Evolutionary conservation across 1,140 invertebrate genomes (phyloP).

Genomic region (Bombus soroeensis): DNA sequence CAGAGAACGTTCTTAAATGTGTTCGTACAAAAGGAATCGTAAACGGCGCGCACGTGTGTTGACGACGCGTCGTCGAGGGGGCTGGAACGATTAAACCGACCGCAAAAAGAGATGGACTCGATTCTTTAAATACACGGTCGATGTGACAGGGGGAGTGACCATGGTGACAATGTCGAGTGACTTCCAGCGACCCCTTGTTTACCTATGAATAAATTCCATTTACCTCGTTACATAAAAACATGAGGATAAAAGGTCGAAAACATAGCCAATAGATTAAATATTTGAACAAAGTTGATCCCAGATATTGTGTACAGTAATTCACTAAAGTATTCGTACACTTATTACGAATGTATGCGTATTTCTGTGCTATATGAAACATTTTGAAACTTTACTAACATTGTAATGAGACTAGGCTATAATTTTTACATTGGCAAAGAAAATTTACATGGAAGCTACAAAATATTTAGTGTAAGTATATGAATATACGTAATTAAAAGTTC

Average conservation of each 20-base stretch:
- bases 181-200: slow-evolving; percentile 28
- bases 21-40: slow-evolving; percentile 42
- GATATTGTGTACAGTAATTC: neutral
- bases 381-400: neutral
- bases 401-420: too few species aligned
- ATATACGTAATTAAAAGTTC: neutral
- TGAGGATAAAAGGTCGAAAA: neutral
- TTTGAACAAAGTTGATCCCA: neutral
- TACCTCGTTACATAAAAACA: neutral
- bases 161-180: slow-evolving; percentile 12
- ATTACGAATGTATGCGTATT: neutral
- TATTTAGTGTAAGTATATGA: too few species aligned
- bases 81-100: slow-evolving; percentile 44
- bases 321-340: neutral
- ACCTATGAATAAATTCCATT: slow-evolving; percentile 42
- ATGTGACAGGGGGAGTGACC: neutral
- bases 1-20: slow-evolving; percentile 7
- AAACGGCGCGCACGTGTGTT: slow-evolving; percentile 47
- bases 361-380: neutral
- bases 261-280: neutral
- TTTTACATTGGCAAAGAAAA: too few species aligned
- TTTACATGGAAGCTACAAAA: too few species aligned
- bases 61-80: slow-evolving; percentile 8
- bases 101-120: slow-evolving; percentile 44
- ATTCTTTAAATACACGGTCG: slow-evolving; percentile 23